Evolutionary conservation across 2,113 vertebrate genomes (phyloP), one percentile per base, ranked within the genome.

Genomic region (Genyomyrus donnyi): DNA sequence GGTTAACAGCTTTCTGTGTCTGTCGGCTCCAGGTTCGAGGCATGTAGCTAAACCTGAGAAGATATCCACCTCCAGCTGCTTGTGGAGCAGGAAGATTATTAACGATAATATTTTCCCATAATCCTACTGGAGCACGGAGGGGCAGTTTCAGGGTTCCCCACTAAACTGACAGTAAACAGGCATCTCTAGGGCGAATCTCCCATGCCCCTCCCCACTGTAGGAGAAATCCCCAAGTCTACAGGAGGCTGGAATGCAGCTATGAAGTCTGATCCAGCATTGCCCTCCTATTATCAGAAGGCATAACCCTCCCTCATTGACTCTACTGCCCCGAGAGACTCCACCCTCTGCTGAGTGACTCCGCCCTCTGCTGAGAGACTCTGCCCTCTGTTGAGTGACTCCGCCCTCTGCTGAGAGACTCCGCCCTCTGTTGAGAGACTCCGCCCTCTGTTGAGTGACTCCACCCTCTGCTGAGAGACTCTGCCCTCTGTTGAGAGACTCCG

Each of bases 111-210:
- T 19, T 89, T 83, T 39, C 85, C 17, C 35, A 92, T 92, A 94
- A 92, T 91, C 89, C 58, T 77, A 48, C 86, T 88, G 88, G 86
- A 56, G 39, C 85, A 89, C 21, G 50, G 42, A 45, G 89, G 89
- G 91, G 92, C 90, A 91, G 91, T 89, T 94, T 91, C 92, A 53
- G 89, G 89, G 90, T 92, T 58, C 90, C 90, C 90, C 90, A 66
- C 49, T 89, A 93, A 90, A 91, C 88, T 84, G 66, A 88, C 88
- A 93, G 93, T 93, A 90, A 94, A 93, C 94, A 94, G 91, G 94
- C 94, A 92, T 94, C 91, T 92, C 84, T 49, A 84, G 86, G 91
- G 58, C 53, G 92, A 92, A 93, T 93, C 88, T 45, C 87, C 84
- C 62, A 62, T 9, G 56, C 3, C 53, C 52, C 56, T 7, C 24